Evolutionary conservation across 2,113 vertebrate genomes (phyloP).

Genomic region (Polypterus senegalus): DNA sequence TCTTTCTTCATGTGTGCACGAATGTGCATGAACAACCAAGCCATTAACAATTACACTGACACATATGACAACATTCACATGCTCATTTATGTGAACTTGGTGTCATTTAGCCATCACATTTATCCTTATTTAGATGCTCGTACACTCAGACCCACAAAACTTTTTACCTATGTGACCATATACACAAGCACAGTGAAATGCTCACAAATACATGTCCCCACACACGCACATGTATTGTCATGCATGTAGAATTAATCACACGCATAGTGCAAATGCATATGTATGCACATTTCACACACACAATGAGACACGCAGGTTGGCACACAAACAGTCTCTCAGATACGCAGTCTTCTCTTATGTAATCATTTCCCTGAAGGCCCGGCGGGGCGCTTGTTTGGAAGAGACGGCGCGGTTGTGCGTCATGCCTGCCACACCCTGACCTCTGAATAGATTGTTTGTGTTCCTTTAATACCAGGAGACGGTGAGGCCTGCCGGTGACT

Average conservation of each 20-base stretch:
- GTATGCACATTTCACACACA: constrained; percentile 25
- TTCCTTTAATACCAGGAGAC: constrained; percentile 20
- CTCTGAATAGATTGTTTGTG: constrained; percentile 27
- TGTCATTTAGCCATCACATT: no score
- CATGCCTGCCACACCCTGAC: constrained; percentile 35
- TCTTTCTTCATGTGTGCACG: no score
- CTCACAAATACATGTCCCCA: no score
- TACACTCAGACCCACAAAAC: no score
- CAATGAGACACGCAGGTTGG: constrained; percentile 26
- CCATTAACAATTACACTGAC: no score
- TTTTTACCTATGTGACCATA: no score
- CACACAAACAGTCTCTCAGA: constrained; percentile 47
- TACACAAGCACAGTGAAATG: no score
- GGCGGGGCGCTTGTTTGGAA: constrained; percentile 7
- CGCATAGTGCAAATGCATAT: constrained; percentile 13
- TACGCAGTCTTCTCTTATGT: constrained; percentile 42
- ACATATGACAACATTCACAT: no score
- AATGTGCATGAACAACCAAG: no score
- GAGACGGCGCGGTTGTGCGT: constrained; percentile 35
- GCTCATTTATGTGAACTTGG: no score
- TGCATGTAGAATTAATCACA: not conserved
- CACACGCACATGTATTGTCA: not conserved
- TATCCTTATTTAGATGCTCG: no score
- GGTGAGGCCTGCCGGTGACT: constrained; percentile 19
- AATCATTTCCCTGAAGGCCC: not conserved